These are phyloP conservation scores for Trachelus stipa DNA, from an alignment of 2,888 invertebrate genomes.

Conservation along the genomic window DNA sequence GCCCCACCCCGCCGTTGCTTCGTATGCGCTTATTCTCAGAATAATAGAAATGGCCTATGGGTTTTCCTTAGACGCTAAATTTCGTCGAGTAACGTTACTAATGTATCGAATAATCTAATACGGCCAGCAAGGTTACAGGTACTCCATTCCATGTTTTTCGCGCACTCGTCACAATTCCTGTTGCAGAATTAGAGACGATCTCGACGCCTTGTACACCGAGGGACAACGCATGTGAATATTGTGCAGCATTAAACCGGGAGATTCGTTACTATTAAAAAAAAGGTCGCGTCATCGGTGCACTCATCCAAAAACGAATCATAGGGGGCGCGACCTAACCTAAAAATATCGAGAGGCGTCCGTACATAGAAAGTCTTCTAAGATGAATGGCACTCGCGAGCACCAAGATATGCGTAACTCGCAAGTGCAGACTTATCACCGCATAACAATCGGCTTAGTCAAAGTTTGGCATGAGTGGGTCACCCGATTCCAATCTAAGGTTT, in stretches of 20 bases:
- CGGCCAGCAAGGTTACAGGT: background rate
- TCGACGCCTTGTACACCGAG: background rate
- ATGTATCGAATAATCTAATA: background rate
- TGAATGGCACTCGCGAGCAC: background rate
- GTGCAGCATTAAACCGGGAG: background rate
- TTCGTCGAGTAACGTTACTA: background rate
- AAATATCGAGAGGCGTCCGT: background rate
- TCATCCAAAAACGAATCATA: background rate
- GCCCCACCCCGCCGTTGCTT: constrained; percentile 1
- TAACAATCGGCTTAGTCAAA: constrained; percentile 43
- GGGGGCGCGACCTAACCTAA: background rate
- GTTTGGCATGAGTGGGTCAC: constrained; percentile 52
- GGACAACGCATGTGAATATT: background rate
- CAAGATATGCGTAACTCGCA: background rate
- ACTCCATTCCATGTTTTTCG: background rate
- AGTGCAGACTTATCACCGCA: constrained; percentile 21
- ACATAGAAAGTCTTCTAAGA: background rate
- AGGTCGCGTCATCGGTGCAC: background rate
- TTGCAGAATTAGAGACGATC: background rate
- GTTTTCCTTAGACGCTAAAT: background rate
- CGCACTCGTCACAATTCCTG: background rate
- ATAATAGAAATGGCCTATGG: background rate
- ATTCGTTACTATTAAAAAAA: background rate
- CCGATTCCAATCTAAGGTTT: constrained; percentile 62
- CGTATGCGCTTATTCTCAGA: constrained; percentile 4